Conservation (phyloP, 2,888 invertebrate species). For the Elgonia sp. region DNA sequence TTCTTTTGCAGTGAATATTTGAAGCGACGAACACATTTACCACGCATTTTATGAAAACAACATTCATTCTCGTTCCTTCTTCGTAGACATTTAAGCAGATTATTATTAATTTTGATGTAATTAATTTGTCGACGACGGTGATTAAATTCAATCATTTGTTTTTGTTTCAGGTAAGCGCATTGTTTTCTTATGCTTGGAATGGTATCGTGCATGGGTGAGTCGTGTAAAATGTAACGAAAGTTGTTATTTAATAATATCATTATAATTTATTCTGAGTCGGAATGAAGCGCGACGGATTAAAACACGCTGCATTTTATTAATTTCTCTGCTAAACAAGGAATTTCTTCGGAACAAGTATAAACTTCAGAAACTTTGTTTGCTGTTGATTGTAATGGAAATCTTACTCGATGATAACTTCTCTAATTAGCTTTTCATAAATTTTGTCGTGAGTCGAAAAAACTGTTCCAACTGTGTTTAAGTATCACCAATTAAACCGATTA, state of each 20-base stretch:
- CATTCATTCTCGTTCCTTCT: not conserved
- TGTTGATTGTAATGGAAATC: constrained; percentile 46
- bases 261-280: not conserved
- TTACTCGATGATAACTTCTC: constrained; percentile 41
- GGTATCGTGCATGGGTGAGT: constrained; percentile 6
- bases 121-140: not conserved
- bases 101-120: not conserved
- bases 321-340: constrained; percentile 36
- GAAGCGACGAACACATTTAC: not conserved
- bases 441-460: constrained; percentile 34
- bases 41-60: not conserved
- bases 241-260: constrained; percentile 23
- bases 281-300: constrained; percentile 12
- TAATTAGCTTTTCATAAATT: constrained; percentile 62
- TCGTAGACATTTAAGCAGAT: no score
- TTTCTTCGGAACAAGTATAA: constrained; percentile 47
- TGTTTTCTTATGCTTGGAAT: constrained; percentile 16
- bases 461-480: constrained; percentile 6
- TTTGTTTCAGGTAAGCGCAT: constrained; percentile 54
- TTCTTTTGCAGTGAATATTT: not conserved
- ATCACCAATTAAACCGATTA: constrained; percentile 27
- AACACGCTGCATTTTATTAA: constrained; percentile 45
- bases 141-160: constrained; percentile 11
- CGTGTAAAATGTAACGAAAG: not conserved
- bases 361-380: constrained; percentile 38